Percentiles rank a stretch among this genome's conserved stretches.
Conservation (phyloP, 2,888 invertebrate species). For the Pheosia tremula region DNA sequence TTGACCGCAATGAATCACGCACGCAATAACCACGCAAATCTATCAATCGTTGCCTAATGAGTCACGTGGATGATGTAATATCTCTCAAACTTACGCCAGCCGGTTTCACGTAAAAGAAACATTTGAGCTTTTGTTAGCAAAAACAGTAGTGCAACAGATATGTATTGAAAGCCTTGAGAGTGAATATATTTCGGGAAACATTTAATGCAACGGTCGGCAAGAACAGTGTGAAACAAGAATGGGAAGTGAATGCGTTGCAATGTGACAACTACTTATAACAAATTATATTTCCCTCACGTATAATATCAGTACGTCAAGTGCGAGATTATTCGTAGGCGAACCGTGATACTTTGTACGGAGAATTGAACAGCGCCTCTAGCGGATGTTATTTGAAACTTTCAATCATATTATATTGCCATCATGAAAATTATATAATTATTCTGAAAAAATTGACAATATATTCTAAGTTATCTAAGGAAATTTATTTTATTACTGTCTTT, state of each 20-base stretch:
- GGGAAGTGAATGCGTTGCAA: conserved; percentile 10
- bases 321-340: too few species aligned
- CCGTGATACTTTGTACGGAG: too few species aligned
- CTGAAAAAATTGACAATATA: too few species aligned
- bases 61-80: conserved; percentile 73
- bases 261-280: too few species aligned
- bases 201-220: conserved; percentile 17
- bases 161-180: conserved; percentile 27
- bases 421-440: too few species aligned
- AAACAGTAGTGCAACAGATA: conserved; percentile 29
- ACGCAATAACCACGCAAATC: conserved; percentile 26
- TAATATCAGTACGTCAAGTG: too few species aligned
- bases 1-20: conserved; percentile 57
- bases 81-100: conserved; percentile 68
- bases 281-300: too few species aligned
- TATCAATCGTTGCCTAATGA: conserved; percentile 37
- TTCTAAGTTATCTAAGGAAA: too few species aligned
- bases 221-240: conserved; percentile 9
- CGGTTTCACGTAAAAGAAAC: conserved; percentile 60
- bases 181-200: conserved; percentile 16
- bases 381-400: too few species aligned
- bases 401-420: too few species aligned
- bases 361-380: too few species aligned
- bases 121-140: conserved; percentile 49
- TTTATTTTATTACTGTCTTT: too few species aligned